phyloP scores from a whole-genome alignment of 2,113 vertebrate species.

The Ciconia boyciana region DNA sequence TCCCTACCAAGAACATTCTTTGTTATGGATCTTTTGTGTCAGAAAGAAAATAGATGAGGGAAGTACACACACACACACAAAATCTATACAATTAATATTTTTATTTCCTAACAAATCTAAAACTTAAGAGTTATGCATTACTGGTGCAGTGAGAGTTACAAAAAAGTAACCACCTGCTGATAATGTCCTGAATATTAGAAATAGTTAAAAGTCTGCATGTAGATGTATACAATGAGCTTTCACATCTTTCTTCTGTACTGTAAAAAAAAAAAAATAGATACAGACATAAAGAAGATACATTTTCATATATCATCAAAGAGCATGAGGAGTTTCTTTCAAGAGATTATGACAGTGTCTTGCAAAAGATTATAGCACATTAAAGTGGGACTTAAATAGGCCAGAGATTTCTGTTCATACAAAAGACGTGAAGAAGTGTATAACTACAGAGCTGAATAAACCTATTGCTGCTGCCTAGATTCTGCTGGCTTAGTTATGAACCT shows the following conservation, averaged over 20 bases:
- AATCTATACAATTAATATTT: background rate
- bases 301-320: slow-evolving; percentile 43
- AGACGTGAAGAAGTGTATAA: background rate
- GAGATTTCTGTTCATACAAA: slow-evolving; percentile 40
- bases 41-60: background rate
- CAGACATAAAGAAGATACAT: background rate
- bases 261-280: background rate
- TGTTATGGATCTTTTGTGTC: background rate
- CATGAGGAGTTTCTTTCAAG: slow-evolving; percentile 6
- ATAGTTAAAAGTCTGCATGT: slow-evolving; percentile 14
- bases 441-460: slow-evolving; percentile 33
- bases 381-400: slow-evolving; percentile 50
- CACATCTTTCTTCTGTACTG: background rate
- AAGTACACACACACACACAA: background rate
- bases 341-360: slow-evolving; percentile 39
- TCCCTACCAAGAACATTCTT: background rate
- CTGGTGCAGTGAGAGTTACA: background rate
- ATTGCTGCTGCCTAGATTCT: slow-evolving; percentile 26
- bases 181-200: slow-evolving; percentile 46
- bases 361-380: slow-evolving; percentile 37
- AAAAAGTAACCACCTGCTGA: background rate
- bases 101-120: background rate
- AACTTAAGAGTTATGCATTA: background rate
- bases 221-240: slow-evolving; percentile 47
- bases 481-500: slow-evolving; percentile 50